phyloP scores from a whole-genome alignment of 2,113 vertebrate species.

The Panthera uncia region DNA sequence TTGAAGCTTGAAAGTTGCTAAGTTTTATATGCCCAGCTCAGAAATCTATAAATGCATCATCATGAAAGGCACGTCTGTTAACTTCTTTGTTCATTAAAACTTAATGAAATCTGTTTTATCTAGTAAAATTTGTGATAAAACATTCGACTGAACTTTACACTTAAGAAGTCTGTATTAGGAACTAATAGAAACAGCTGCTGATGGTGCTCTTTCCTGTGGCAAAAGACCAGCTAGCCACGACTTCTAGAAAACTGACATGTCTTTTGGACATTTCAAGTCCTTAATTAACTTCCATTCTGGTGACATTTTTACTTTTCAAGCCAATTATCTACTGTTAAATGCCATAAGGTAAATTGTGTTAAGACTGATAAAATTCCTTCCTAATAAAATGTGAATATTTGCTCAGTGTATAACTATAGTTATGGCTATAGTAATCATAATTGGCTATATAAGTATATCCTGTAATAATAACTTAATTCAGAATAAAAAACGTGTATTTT shows the following conservation, averaged over 20 bases:
- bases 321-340: constrained; percentile 37
- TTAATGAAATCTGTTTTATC: neutral
- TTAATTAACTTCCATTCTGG: constrained; percentile 29
- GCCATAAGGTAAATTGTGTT: neutral
- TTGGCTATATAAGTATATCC: neutral
- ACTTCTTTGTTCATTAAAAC: neutral
- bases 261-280: neutral
- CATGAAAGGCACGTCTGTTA: neutral
- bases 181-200: neutral
- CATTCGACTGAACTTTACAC: neutral
- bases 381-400: constrained; percentile 39
- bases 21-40: neutral
- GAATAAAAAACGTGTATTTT: neutral
- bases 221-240: neutral
- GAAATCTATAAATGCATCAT: neutral
- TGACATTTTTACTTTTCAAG: constrained; percentile 53
- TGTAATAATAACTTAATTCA: neutral
- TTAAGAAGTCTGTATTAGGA: neutral
- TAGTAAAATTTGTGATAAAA: neutral
- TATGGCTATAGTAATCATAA: neutral
- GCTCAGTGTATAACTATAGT: neutral
- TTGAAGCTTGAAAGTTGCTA: neutral
- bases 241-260: neutral
- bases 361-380: constrained; percentile 13
- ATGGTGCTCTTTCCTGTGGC: neutral